Conservation (phyloP, 2,113 vertebrate species). For the Phalacrocorax carbo region DNA sequence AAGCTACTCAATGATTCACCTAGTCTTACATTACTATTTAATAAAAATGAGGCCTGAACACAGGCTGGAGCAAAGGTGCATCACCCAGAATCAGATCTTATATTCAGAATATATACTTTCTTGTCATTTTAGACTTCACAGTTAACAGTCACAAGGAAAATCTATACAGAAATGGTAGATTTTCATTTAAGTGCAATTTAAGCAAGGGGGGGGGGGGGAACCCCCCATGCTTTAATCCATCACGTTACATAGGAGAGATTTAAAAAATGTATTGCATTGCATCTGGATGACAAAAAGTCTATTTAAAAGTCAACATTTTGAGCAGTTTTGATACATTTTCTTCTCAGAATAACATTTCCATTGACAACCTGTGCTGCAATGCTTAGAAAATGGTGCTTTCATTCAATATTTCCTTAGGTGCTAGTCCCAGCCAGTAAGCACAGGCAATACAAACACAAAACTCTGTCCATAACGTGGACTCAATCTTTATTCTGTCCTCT, state of each 20-base stretch:
- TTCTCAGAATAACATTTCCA: neutral
- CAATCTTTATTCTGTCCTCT: neutral
- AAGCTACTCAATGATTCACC: neutral
- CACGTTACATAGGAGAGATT: neutral
- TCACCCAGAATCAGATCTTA: neutral
- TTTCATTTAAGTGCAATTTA: neutral
- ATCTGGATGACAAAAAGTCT: neutral
- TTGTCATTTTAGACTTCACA: neutral
- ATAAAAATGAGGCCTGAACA: neutral
- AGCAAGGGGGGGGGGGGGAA: neutral
- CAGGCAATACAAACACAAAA: neutral
- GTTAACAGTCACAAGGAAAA: neutral
- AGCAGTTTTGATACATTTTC: neutral
- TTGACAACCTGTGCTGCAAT: neutral
- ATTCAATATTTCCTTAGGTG: neutral
- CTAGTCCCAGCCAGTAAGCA: neutral
- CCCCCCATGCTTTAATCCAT: neutral
- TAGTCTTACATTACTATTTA: fast-evolving
- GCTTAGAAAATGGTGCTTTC: neutral
- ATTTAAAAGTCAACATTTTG: neutral
- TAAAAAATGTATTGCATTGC: neutral
- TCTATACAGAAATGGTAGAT: neutral
- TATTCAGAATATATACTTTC: neutral
- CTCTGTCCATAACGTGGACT: neutral
- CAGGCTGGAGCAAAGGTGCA: neutral